Evolutionary conservation across 2,113 vertebrate species (phyloP).

Genomic region (Epinephelus fuscoguttatus): DNA sequence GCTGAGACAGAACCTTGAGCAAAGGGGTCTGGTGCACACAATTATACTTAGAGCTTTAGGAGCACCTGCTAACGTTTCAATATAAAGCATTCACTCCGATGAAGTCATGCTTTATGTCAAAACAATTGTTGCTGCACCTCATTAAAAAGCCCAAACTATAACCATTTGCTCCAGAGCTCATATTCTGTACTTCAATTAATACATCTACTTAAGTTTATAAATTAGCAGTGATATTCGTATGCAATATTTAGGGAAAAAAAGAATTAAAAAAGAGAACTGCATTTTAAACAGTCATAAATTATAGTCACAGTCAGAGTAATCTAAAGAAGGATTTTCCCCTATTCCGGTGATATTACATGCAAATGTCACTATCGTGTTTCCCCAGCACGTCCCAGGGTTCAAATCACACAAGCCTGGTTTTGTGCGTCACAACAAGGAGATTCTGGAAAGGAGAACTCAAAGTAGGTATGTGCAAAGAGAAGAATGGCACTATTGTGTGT

Average conservation of each 20-base stretch:
- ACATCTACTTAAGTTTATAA: background rate
- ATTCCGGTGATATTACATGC: slow-evolving; percentile 41
- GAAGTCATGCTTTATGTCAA: background rate
- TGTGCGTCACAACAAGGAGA: slow-evolving; percentile 65
- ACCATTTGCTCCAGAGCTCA: background rate
- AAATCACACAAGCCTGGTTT: slow-evolving; percentile 58
- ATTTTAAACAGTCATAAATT: background rate
- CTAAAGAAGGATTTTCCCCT: slow-evolving; percentile 8
- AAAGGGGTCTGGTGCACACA: background rate
- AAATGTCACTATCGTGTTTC: slow-evolving; percentile 60
- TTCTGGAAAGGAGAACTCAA: slow-evolving; percentile 67
- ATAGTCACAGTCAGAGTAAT: background rate
- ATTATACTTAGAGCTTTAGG: background rate
- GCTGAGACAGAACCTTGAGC: background rate
- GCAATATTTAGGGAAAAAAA: background rate
- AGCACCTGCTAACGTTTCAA: background rate
- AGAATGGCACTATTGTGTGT: slow-evolving; percentile 77
- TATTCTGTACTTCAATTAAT: background rate
- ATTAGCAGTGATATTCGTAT: background rate
- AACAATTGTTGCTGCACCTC: background rate
- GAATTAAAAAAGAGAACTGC: background rate
- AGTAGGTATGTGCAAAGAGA: slow-evolving; percentile 71
- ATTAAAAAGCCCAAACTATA: background rate
- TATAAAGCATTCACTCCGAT: background rate
- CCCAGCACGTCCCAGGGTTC: slow-evolving; percentile 37